These are phyloP conservation scores for Lithophane semibrunnea DNA, from an alignment of 2,888 invertebrate species.

Conservation along the genomic window DNA sequence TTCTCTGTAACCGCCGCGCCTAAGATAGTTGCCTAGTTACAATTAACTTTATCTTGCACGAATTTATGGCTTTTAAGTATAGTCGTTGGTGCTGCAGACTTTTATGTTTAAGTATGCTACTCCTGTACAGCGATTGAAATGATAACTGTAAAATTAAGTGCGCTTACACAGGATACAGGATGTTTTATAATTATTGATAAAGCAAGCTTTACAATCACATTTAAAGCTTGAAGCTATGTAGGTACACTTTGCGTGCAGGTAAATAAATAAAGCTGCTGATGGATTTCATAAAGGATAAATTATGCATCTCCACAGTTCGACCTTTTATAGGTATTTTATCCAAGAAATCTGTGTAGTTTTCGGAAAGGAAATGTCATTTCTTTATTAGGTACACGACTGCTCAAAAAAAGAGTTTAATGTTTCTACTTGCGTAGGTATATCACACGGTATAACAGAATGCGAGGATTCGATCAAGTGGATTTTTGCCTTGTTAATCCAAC, in stretches of 20 bases:
- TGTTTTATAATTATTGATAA: constrained; percentile 36
- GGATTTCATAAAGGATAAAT: not conserved
- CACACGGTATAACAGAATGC: too few species aligned
- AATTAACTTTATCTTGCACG: constrained; percentile 54
- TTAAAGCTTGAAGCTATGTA: not conserved
- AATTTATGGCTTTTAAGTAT: constrained; percentile 60
- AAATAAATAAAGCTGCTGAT: constrained; percentile 3
- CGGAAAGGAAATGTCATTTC: not conserved
- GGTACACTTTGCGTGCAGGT: not conserved
- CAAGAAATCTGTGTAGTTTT: not conserved
- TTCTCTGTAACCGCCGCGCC: constrained; percentile 25
- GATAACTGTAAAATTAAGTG: constrained; percentile 43
- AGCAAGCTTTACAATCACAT: constrained; percentile 3
- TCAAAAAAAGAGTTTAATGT: too few species aligned
- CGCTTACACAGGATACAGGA: constrained; percentile 22
- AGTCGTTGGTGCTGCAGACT: constrained; percentile 37
- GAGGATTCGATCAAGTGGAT: not conserved
- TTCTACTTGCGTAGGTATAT: too few species aligned
- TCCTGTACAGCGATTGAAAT: constrained; percentile 43
- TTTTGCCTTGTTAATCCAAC: not conserved
- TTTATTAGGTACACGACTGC: too few species aligned
- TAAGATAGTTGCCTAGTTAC: constrained; percentile 45
- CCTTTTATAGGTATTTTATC: not conserved
- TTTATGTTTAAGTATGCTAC: constrained; percentile 30
- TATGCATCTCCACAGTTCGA: not conserved